Percentiles rank a stretch among this genome's conserved stretches.
These are phyloP conservation scores for Actinemys pallida DNA, from an alignment of 2,113 vertebrate genomes.

Conservation along the genomic window DNA sequence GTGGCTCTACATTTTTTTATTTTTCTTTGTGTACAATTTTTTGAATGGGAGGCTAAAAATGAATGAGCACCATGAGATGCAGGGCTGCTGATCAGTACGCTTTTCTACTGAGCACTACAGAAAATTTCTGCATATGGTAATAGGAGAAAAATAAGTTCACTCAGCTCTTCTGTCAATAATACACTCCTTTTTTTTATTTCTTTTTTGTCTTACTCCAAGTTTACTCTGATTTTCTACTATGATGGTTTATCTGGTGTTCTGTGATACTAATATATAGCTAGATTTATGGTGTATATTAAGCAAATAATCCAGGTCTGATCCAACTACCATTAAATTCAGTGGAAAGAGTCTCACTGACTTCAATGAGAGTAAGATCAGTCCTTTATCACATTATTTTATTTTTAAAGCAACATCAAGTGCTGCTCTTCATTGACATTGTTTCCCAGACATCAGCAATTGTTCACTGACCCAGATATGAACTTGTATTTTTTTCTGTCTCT, in stretches of 20 bases:
- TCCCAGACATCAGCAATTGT: constrained; percentile 60
- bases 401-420: constrained; percentile 50
- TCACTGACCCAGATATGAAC: constrained; percentile 75
- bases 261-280: constrained; percentile 25
- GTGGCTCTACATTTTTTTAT: neutral
- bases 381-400: constrained; percentile 3
- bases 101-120: neutral
- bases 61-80: neutral
- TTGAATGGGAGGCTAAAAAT: neutral
- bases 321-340: neutral
- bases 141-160: neutral
- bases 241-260: neutral
- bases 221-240: neutral
- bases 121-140: constrained; percentile 14
- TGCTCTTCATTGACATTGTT: constrained; percentile 56
- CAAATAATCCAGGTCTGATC: neutral
- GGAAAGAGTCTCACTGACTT: constrained; percentile 37
- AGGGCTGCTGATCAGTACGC: neutral
- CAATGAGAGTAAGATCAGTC: neutral
- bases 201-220: neutral
- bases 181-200: neutral
- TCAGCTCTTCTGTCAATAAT: neutral
- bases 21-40: neutral
- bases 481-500: constrained; percentile 35
- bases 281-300: constrained; percentile 3